These are phyloP conservation scores for Tapirus terrestris DNA, from an alignment of 2,113 vertebrate genomes.

Conservation along the genomic window DNA sequence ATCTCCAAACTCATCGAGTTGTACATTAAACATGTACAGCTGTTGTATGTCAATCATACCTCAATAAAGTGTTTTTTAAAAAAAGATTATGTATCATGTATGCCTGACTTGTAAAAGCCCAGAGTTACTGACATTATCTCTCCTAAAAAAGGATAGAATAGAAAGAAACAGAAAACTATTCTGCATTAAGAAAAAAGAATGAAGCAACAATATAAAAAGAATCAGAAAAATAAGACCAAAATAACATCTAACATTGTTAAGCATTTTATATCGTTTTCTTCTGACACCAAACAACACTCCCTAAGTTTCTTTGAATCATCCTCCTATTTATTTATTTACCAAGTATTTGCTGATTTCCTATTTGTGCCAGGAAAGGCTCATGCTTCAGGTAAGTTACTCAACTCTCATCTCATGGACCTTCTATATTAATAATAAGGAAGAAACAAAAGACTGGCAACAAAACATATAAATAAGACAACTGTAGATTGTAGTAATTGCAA, in stretches of 20 bases:
- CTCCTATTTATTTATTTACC: not conserved
- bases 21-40: not conserved
- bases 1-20: not conserved
- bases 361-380: not conserved
- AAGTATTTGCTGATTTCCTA: not conserved
- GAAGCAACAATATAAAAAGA: not conserved
- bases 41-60: not conserved
- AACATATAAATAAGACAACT: not conserved
- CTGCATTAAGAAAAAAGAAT: not conserved
- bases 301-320: not conserved
- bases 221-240: not conserved
- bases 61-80: not conserved
- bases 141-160: rapidly evolving
- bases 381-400: not conserved
- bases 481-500: rapidly evolving
- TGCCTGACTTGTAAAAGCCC: not conserved
- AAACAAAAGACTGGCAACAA: not conserved
- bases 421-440: rapidly evolving
- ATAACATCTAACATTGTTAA: not conserved
- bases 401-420: not conserved
- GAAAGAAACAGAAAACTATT: not conserved
- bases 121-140: not conserved
- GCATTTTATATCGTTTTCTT: not conserved
- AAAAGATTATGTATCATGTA: not conserved
- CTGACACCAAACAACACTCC: not conserved